These are phyloP conservation scores for Calycopis cecrops DNA, from an alignment of 1,140 invertebrate genomes.

Conservation along the genomic window DNA sequence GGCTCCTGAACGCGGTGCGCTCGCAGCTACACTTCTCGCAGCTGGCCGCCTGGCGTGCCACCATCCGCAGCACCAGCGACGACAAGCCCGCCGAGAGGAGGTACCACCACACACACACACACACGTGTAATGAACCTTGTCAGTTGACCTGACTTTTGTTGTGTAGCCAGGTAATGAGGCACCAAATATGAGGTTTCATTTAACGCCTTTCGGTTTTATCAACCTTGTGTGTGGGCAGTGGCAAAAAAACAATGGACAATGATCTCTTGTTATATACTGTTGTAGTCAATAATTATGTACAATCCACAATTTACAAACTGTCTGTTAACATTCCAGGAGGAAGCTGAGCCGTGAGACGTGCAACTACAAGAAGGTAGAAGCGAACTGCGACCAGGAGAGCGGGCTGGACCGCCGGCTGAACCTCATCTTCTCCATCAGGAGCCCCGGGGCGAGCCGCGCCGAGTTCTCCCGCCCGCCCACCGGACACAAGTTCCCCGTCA, in stretches of 20 bases:
- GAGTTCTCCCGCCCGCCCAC: constrained; percentile 83
- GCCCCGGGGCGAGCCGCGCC: constrained; percentile 68
- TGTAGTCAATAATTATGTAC: too few relatives aligned
- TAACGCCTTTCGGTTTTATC: too few relatives aligned
- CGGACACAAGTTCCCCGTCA: constrained; percentile 89
- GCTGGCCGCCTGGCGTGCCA: constrained; percentile 88
- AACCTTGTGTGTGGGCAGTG: too few relatives aligned
- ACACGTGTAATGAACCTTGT: not conserved
- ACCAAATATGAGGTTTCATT: too few relatives aligned
- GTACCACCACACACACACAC: constrained; percentile 23
- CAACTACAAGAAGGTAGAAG: constrained; percentile 70
- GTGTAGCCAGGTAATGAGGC: too few relatives aligned
- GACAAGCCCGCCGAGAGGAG: constrained; percentile 65
- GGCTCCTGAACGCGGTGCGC: constrained; percentile 92
- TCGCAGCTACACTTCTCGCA: constrained; percentile 98
- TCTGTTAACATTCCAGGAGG: constrained; percentile 36
- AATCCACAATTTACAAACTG: too few relatives aligned
- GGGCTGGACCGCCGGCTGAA: constrained; percentile 72
- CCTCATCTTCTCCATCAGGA: constrained; percentile 80
- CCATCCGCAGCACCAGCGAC: constrained; percentile 70
- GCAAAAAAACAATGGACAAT: too few relatives aligned
- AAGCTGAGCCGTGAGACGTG: constrained; percentile 69
- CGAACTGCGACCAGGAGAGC: constrained; percentile 60
- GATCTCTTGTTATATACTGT: too few relatives aligned
- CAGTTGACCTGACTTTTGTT: not conserved